Evolutionary conservation across 1,140 invertebrate genomes (phyloP), one percentile per base, ranked within the genome.

Genomic region (Galleria mellonella): DNA sequence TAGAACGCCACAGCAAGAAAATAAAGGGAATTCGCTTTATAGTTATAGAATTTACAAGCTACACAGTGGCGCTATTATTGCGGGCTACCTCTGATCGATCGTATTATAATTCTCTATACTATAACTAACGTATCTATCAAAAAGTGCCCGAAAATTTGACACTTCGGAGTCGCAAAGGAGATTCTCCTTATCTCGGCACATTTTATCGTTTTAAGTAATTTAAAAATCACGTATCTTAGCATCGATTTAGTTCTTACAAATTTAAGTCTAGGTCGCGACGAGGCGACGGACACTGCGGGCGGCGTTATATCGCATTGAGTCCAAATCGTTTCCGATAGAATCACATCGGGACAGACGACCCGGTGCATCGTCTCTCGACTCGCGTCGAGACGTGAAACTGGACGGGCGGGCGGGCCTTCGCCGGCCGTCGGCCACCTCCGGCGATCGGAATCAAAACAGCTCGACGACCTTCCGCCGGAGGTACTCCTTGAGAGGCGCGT

Each of bases 401-500:
- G 42, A 44, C 42, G 17, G 23, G 14, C n/a, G n/a, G n/a, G 17
- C 41, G 10, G 27, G 0, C n/a, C 43, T 12, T 4, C 32, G 12
- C 23, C 29, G 44, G n/a, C 27, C n/a, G n/a, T n/a, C 8, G 6
- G 11, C n/a, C 35, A 15, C 12, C 23, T n/a, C 17, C 8, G 36
- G 1, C 30, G 32, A 9, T 17, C 31, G 32, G 43, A 62, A 86
- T 87, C 83, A 87, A 58, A 87, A 88, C 47, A 88, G 63, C 42
- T 86, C 83, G 5, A 87, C 60, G 4, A 87, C 61, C 46, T 83
- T 87, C 42, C 64, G 62, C 64, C 87, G 88, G 43, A 94, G 76
- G 81, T 92, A 95, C 54, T 94, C 90, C 81, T 94, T 95, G 13
- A 93, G 87, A 5, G 94, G 94, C 65, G 92, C 90, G 78, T 96